Evolutionary conservation across 1,140 invertebrate species (phyloP).

Genomic region (Conus betulinus): DNA sequence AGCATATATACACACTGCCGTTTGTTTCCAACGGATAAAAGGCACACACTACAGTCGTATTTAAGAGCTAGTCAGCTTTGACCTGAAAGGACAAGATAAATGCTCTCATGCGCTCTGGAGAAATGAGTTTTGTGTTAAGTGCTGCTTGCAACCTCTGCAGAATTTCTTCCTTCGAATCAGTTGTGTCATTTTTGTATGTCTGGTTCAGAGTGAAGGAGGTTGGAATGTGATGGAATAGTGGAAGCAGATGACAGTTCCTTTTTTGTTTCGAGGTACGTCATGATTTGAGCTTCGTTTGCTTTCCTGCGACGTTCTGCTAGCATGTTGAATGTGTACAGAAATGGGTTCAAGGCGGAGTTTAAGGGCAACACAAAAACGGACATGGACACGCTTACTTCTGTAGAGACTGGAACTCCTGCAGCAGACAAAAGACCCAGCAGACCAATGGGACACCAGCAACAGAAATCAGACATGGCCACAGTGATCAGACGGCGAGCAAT

Average conservation of each 20-base stretch:
- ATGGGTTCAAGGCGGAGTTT: constrained; percentile 48
- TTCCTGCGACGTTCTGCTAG: background rate
- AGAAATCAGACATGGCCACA: constrained; percentile 46
- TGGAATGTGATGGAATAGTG: no score
- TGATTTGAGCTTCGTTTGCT: background rate
- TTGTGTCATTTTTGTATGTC: no score
- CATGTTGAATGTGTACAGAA: constrained; percentile 42
- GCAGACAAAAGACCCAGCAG: constrained; percentile 37
- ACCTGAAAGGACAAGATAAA: no score
- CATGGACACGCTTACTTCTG: constrained; percentile 77
- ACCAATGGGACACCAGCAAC: constrained; percentile 49
- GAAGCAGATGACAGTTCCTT: background rate
- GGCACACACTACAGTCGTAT: no score
- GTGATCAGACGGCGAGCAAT: constrained; percentile 38
- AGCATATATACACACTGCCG: no score
- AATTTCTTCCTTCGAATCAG: no score
- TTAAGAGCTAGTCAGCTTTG: no score
- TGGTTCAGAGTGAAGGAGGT: no score
- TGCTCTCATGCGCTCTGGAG: no score
- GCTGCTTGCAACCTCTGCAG: no score
- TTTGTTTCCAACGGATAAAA: no score
- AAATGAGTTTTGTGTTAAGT: no score
- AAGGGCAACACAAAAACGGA: constrained; percentile 47
- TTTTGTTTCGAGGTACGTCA: background rate
- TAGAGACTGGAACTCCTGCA: constrained; percentile 10